Evolutionary conservation across 1,140 invertebrate species (phyloP).

Genomic region (Euborellia annulipes): DNA sequence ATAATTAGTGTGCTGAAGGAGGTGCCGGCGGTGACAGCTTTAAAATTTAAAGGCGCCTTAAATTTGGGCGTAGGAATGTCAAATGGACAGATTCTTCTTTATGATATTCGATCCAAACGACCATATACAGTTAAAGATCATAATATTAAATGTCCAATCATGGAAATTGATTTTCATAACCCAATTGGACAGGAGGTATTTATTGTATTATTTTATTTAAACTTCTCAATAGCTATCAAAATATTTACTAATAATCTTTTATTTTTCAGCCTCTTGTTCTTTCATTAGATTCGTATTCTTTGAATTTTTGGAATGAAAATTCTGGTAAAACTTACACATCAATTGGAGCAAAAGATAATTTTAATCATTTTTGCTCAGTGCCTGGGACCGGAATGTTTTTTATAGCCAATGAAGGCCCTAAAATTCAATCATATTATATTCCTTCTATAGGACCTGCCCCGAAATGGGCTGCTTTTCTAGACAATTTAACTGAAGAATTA

Average conservation of each 20-base stretch:
- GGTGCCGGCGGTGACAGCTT: slow-evolving; percentile 60
- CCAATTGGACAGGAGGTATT: slow-evolving; percentile 39
- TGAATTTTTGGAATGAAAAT: slow-evolving; percentile 92
- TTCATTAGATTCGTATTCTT: slow-evolving; percentile 78
- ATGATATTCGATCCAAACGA: slow-evolving; percentile 84
- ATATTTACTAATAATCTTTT: no score
- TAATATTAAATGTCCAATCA: slow-evolving; percentile 62
- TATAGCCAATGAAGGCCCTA: slow-evolving; percentile 84
- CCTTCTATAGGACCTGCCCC: slow-evolving; percentile 90
- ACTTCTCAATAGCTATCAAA: no score
- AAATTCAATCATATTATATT: slow-evolving; percentile 91
- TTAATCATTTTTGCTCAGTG: slow-evolving; percentile 83
- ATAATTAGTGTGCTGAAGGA: no score
- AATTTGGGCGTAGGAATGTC: slow-evolving; percentile 82
- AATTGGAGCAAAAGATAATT: slow-evolving; percentile 63
- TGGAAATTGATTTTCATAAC: slow-evolving; percentile 71
- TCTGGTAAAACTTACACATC: slow-evolving; percentile 83
- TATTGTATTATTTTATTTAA: no score
- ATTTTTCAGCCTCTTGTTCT: slow-evolving; percentile 42
- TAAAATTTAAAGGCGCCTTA: slow-evolving; percentile 68
- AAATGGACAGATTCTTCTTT: slow-evolving; percentile 84
- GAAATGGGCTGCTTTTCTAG: slow-evolving; percentile 91
- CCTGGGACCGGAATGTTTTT: slow-evolving; percentile 84
- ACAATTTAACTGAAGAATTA: slow-evolving; percentile 92
- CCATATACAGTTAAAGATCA: slow-evolving; percentile 89